These are phyloP conservation scores for Grus americana DNA, from an alignment of 2,113 vertebrate genomes.

Conservation along the genomic window DNA sequence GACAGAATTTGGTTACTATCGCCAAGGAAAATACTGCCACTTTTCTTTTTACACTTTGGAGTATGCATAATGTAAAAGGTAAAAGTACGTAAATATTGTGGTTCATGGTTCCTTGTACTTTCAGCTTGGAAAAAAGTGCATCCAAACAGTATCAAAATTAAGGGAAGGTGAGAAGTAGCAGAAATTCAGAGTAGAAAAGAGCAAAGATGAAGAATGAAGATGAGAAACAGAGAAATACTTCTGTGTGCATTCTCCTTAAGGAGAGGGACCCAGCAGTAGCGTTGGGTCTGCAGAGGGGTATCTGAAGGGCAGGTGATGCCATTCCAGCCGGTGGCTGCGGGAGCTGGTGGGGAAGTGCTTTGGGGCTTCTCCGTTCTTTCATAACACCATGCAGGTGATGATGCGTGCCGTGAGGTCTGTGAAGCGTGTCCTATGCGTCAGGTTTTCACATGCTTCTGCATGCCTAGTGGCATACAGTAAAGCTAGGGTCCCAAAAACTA, in stretches of 20 bases:
- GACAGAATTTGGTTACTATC: not conserved
- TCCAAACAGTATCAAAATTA: not conserved
- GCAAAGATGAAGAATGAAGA: not conserved
- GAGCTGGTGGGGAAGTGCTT: not conserved
- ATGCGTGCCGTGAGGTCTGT: not conserved
- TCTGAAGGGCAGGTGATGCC: not conserved
- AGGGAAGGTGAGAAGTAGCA: not conserved
- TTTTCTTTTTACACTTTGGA: not conserved
- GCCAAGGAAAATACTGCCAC: not conserved
- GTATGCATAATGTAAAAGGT: not conserved
- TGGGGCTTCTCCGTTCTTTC: not conserved
- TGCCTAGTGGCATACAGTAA: not conserved
- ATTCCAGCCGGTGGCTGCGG: not conserved
- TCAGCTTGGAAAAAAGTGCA: not conserved
- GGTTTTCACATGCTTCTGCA: not conserved
- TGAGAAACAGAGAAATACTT: not conserved
- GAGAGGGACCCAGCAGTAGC: no score
- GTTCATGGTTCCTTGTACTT: not conserved
- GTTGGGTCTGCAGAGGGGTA: fast-evolving
- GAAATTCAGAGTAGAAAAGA: not conserved
- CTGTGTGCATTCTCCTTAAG: not conserved
- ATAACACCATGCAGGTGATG: not conserved
- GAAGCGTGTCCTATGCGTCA: not conserved
- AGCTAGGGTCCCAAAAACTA: not conserved
- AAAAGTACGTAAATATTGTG: not conserved